Evolutionary conservation across 2,797 vertebrate species (phyloP), one percentile per base, ranked within the genome.

Genomic region (Trachurus trachurus): DNA sequence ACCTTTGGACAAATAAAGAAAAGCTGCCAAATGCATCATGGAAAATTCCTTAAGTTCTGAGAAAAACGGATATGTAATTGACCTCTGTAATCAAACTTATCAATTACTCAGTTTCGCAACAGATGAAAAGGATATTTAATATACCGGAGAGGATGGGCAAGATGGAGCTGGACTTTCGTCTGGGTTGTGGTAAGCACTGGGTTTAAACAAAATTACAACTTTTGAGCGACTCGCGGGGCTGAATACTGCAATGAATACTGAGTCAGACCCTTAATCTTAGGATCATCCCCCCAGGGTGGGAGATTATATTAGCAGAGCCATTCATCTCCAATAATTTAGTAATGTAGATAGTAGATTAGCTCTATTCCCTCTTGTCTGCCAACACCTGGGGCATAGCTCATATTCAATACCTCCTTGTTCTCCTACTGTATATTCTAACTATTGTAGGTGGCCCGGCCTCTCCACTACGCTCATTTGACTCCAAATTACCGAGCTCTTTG

Each of bases 241-340:
- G 90, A 88, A 89, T 74, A 84, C 79, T 66, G 88, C 84, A 74
- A 86, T 85, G 88, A 92, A 92, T 87, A 89, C 88, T 81, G 87
- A 91, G 83, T 86, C 87, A 93, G 87, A 90, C 87, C 92, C 85
- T 84, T 93, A 92, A 93, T 91, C 89, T 94, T 89, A 79, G 89
- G 89, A 92, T 94, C 93, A 93, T 90, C 88, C 92, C 92, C 90
- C 84, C 83, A 47, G 88, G 91, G 78, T 72, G 81, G 76, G 85
- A 93, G 93, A 92, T 94, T 92, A 94, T 93, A 94, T 95, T 94
- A 95, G 91, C 89, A 83, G 71, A 90, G 87, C 92, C 93, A 94
- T 95, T 95, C 93, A 94, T 95, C 93, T 94, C 90, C 85, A 87
- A 93, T 93, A 93, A 95, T 95, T 93, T 93, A 91, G 91, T 92